A percentile compares a stretch with the other conserved stretches of the same genome.
These are phyloP conservation scores for Wiebesia pumilae DNA, from an alignment of 1,140 invertebrate species.

Conservation along the genomic window DNA sequence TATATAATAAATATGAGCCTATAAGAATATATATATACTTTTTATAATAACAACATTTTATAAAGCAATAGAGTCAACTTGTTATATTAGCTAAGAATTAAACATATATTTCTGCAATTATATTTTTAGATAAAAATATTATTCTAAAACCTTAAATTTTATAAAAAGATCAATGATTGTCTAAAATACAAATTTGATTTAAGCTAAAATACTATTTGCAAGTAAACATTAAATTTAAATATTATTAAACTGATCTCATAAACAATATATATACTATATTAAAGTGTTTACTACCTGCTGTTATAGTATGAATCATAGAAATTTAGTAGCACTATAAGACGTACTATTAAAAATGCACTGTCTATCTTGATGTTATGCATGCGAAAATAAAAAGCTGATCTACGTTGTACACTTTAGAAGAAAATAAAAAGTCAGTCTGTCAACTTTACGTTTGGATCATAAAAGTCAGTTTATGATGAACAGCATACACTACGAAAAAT, in stretches of 20 bases:
- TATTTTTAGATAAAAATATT: not conserved
- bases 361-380: not conserved
- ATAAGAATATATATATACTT: no score
- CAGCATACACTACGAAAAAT: not conserved
- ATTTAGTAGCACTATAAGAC: not conserved
- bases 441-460: not conserved
- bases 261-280: not conserved
- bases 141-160: not conserved
- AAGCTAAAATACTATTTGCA: not conserved
- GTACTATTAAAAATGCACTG: not conserved
- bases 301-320: slow-evolving; percentile 10
- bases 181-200: not conserved
- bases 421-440: slow-evolving; percentile 18
- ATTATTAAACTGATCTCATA: not conserved
- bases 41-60: no score
- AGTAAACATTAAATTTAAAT: not conserved
- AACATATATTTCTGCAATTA: not conserved
- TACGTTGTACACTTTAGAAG: slow-evolving; percentile 13
- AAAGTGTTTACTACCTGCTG: not conserved
- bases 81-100: no score
- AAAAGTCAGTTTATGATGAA: slow-evolving; percentile 26
- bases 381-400: slow-evolving; percentile 3
- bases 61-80: no score
- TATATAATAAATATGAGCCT: no score
- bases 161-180: not conserved